Evolutionary conservation across 1,140 invertebrate species (phyloP), one percentile per base, ranked within the genome.

Genomic region (Bombus pyrosoma): DNA sequence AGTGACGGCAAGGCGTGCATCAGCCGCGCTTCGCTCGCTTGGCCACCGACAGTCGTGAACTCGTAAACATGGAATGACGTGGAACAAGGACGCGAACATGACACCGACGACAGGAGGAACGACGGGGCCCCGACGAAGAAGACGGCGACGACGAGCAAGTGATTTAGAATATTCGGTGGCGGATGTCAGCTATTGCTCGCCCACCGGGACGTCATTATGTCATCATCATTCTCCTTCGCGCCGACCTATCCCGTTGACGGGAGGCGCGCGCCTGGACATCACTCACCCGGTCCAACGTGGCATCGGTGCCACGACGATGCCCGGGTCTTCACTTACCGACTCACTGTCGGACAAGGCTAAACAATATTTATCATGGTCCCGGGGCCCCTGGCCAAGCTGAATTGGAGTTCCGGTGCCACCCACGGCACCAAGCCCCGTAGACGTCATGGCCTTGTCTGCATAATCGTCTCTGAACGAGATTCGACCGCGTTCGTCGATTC

Each of bases 181-280:
- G 94, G 94, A 95, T 95, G 94, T 95, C 93, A 93, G 93, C 91
- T 94, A 95, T 95, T 95, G 94, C 94, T 95, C 94, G 94, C 94
- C 94, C 94, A 95, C 94, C 92, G 93, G 92, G 94, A 93, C 91
- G 94, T 94, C 95, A 95, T 95, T 95, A 95, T 95, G 94, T 95
- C 95, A 94, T 95, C 94, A 95, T 95, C 93, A 94, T 94, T 94
- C 93, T 93, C 92, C 91, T 94, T 94, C 90, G 93, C 93, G 89
- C 92, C 90, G 66, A 87, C 83, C 86, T 88, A 88, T 91, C 89
- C 88, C 85, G 94, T 94, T 94, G 94, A 95, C 94, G 94, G 92
- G 94, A 95, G 93, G 92, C 93, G 92, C 91, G 93, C 94, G 93
- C 93, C 91, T 90, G 91, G 92, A 91, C 93, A 94, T 94, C 93